Conservation (phyloP, 2,797 vertebrate genomes). For the Anisognathus igniventris region DNA sequence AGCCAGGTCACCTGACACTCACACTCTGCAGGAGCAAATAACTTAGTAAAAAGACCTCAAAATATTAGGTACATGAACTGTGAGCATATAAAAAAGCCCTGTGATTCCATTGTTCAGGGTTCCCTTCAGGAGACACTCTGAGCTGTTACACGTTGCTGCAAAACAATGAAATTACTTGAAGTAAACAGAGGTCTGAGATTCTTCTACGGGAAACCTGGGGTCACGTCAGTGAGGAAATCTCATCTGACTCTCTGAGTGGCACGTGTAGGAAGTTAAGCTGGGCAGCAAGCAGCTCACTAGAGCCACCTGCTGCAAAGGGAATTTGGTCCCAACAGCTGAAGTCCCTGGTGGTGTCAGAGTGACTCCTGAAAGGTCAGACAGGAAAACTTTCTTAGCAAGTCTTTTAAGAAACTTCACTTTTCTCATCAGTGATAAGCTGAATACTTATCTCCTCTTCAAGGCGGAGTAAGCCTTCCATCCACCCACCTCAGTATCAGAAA, state of each 20-base stretch:
- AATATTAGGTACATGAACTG: background rate
- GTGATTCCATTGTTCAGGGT: background rate
- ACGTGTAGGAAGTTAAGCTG: rapidly evolving
- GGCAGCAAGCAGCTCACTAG: background rate
- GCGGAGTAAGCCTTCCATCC: background rate
- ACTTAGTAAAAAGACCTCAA: background rate
- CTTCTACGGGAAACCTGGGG: background rate
- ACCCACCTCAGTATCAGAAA: rapidly evolving
- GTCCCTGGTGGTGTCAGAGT: background rate
- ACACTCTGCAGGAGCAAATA: background rate
- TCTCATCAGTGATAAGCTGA: background rate
- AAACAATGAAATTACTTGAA: background rate
- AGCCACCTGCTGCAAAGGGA: background rate
- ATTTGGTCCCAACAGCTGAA: background rate
- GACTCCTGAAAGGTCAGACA: background rate
- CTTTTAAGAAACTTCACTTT: background rate
- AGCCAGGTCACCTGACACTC: background rate
- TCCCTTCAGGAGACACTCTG: background rate
- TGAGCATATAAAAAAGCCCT: background rate
- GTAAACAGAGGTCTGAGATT: background rate
- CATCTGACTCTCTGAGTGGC: too few relatives aligned
- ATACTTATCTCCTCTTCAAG: background rate
- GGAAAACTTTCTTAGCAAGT: background rate
- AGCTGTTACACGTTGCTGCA: rapidly evolving
- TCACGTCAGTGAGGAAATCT: rapidly evolving